Base-by-base conservation (phyloP, 2,113 vertebrate genomes). In the Sceloporus tristichus region DNA sequence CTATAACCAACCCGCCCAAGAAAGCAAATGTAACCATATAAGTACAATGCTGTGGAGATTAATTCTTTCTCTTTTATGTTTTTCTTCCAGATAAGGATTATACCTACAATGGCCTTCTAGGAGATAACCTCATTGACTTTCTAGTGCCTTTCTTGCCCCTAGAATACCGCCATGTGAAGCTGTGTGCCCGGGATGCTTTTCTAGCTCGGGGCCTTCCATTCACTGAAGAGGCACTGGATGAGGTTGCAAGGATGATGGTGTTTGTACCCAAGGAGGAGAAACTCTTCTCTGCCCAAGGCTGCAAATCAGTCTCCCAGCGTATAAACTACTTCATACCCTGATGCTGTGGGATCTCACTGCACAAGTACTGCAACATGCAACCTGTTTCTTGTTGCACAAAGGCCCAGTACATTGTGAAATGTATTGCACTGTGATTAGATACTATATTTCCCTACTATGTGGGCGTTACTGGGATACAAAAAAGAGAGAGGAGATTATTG, bases 251-350 rank as follows among this genome's bases (percentile, higher is more conserved):
- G 93, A 98, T 96, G 83, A 98, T 99, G 98, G 92, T 97, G 5
- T 99, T 99, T 7, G 95, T 99, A 38, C 99, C 99, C 77, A 98
- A 98, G 91, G 98, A 98, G 81, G 98, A 98, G 82, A 96, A 97
- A 87, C 97, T 98, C 53, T 99, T 99, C 95, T 98, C 99, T 56
- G 98, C 98, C 19, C 98, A 99, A 92, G 99, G 99, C 54, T 99
- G 99, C 95, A 99, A 99, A 90, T 98, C 98, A 8, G 95, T 99
- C 66, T 96, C 98, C 21, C 98, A 99, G 92, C 97, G 98, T 94
- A 98, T 99, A 93, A 98, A 96, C 94, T 98, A 98, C 91, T 98
- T 98, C 89, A 95, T 99, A 71, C 97, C 98, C 4, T 98, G 97
- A 98, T 3, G 27, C 82, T 8, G 34, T 34, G 62, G 93, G 88